Evolutionary conservation across 1,140 invertebrate species (phyloP), one percentile per base, ranked within the genome.

Genomic region (Micrasema longulum): DNA sequence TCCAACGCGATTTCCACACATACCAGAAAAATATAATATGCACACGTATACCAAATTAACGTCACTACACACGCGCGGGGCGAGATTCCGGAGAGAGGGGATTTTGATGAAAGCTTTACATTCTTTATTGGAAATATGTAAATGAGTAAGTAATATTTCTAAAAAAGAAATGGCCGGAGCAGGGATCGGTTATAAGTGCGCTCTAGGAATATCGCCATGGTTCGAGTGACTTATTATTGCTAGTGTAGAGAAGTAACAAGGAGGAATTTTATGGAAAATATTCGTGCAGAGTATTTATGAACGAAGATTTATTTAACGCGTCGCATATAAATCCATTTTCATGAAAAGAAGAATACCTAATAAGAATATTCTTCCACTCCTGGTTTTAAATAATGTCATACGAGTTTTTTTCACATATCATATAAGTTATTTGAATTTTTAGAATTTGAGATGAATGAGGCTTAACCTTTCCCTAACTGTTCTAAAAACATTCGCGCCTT

Each of bases 71-170:
- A n/a, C n/a, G n/a, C n/a, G n/a, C n/a, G n/a, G n/a, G n/a, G n/a
- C n/a, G n/a, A n/a, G n/a, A n/a, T n/a, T n/a, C n/a, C n/a, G n/a
- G n/a, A 7, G 26, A 31, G 26, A 7, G 26, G 7, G 7, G 7
- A 4, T 31, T 31, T 31, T 31, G 3, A 31, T 31, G 2, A 31
- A 2, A 31, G 26, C 26, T 31, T 47, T 52, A 10, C 20, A 22
- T 12, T 7, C 1, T 52, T 52, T 52, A 38, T 18, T 60, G 55
- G 53, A 20, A 60, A 60, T 36, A 60, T 60, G 55, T 60, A 60
- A 60, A 60, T 60, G 35, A 60, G 55, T 60, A 14, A 60, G 55
- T 20, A 7, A 41, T 38, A 60, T 60, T 53, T 53, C 52, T 60
- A 20, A 22, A 31, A 31, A 31, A 31, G 26, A 31, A 38, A 60